Conservation (phyloP, 2,113 vertebrate genomes). For the Lathamus discolor region DNA sequence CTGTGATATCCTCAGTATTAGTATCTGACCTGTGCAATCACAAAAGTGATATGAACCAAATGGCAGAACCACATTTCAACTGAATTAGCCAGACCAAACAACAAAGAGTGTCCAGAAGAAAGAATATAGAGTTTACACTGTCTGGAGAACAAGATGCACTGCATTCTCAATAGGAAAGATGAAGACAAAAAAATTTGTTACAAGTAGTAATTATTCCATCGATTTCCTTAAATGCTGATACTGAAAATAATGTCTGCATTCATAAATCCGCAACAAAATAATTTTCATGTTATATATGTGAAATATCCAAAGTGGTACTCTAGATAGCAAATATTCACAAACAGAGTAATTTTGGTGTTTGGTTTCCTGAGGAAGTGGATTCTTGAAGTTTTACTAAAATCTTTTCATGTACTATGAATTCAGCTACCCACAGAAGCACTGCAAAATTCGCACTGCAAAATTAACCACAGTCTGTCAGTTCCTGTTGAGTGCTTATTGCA, state of each 20-base stretch:
- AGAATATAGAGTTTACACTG: neutral
- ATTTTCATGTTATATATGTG: neutral
- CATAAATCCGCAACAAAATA: neutral
- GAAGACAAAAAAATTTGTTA: neutral
- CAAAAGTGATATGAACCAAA: neutral
- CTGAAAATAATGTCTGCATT: neutral
- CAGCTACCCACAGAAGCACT: neutral
- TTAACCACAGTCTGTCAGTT: neutral
- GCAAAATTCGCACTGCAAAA: neutral
- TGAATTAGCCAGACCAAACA: neutral
- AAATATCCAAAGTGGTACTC: neutral
- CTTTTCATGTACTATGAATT: neutral
- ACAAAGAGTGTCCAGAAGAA: neutral
- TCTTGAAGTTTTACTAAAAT: neutral
- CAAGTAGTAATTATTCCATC: neutral
- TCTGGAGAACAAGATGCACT: neutral
- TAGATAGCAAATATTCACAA: neutral
- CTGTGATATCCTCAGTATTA: neutral
- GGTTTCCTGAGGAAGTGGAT: neutral
- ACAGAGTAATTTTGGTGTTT: rapidly evolving
- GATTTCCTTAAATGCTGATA: neutral
- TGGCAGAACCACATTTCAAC: rapidly evolving
- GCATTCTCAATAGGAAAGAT: neutral
- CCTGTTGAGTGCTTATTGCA: neutral
- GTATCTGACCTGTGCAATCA: neutral